Evolutionary conservation across 2,888 invertebrate species (phyloP).

Genomic region (Aporophyla lueneburgensis): DNA sequence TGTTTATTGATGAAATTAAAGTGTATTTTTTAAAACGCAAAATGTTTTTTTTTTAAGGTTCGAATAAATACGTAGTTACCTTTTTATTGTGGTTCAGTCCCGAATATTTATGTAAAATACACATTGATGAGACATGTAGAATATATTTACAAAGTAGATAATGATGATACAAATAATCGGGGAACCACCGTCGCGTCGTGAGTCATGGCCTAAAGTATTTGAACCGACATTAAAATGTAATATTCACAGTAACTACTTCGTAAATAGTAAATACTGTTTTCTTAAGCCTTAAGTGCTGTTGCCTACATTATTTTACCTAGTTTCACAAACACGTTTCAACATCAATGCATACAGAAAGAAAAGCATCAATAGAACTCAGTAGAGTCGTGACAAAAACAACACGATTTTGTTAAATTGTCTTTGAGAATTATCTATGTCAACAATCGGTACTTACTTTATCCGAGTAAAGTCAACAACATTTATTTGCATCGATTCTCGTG

Average conservation of each 20-base stretch:
- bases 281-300: neutral
- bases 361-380: constrained; percentile 1
- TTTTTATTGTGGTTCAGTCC: too few relatives aligned
- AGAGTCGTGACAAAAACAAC: constrained; percentile 27
- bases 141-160: constrained; percentile 2
- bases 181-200: constrained; percentile 26
- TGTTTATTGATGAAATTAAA: too few relatives aligned
- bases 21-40: too few relatives aligned
- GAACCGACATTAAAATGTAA: neutral
- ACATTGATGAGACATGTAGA: neutral
- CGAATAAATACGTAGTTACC: too few relatives aligned
- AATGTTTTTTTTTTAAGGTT: too few relatives aligned
- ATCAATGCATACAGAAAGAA: neutral
- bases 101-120: neutral
- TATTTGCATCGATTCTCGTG: constrained; percentile 26
- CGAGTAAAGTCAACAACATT: constrained; percentile 14
- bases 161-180: constrained; percentile 9
- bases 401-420: constrained; percentile 27
- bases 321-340: constrained; percentile 19
- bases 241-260: neutral
- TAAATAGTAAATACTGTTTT: neutral
- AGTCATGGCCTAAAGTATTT: neutral
- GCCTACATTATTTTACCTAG: neutral
- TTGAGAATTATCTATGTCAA: neutral
- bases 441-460: neutral